Percentiles rank a stretch among this genome's conserved stretches.
Evolutionary conservation across 2,113 vertebrate species (phyloP).

Genomic region (Vicugna pacos): DNA sequence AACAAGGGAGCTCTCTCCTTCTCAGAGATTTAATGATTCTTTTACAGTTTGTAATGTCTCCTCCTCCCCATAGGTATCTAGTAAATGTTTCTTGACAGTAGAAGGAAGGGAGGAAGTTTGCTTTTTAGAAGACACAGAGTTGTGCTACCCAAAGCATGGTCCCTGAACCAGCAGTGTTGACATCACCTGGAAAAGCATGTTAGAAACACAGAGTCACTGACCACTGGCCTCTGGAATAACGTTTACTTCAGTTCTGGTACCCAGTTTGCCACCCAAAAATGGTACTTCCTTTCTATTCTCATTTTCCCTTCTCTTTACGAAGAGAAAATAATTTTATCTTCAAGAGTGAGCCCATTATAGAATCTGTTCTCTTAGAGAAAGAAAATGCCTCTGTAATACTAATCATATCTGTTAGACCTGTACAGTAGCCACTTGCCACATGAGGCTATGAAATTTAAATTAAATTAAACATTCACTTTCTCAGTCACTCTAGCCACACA

Average conservation of each 20-base stretch:
- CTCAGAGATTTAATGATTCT: background rate
- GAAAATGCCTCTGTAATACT: constrained; percentile 43
- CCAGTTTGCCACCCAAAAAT: background rate
- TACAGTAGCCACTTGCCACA: background rate
- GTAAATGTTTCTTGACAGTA: background rate
- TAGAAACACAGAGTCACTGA: background rate
- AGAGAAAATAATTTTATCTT: background rate
- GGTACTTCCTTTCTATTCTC: background rate
- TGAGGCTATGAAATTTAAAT: background rate
- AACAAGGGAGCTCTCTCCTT: background rate
- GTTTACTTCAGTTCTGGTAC: background rate
- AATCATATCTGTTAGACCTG: background rate
- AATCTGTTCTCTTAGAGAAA: constrained; percentile 33
- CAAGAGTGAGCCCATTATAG: background rate
- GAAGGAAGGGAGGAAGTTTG: background rate
- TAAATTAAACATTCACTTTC: constrained; percentile 9
- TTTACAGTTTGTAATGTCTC: background rate
- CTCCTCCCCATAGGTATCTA: background rate
- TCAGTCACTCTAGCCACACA: background rate
- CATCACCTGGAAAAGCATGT: background rate
- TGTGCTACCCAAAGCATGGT: background rate
- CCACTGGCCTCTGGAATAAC: background rate
- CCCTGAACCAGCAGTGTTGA: background rate
- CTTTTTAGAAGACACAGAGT: background rate
- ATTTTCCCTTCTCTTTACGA: background rate